Base-by-base conservation (phyloP, 2,888 invertebrate genomes). In the Melanophora roralis region DNA sequence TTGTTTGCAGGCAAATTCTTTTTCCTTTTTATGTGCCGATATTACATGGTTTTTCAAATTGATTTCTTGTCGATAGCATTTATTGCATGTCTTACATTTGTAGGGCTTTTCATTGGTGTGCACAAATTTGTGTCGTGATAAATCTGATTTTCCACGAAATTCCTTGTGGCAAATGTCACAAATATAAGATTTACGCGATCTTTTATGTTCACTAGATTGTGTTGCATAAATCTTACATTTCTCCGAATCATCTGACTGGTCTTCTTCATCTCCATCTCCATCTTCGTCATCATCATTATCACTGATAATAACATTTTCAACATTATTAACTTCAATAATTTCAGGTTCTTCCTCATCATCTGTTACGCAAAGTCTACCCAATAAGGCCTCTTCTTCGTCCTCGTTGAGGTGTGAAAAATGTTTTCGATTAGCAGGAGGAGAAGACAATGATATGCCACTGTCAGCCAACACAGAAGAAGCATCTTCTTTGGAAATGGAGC, bases 101-200 rank as follows among this genome's bases (percentile, higher is more conserved):
- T 92, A 93, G 0, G 93, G 94, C 53, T 93, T 91, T 83, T 93
- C 91, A 81, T 93, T 92, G 0, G 93, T 92, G 86, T 95, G 95
- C 23, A 92, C 91, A 64, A 93, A 91, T 81, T 92, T 90, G 86
- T 95, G 95, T 84, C 94, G 93, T 53, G 92, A 91, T 76, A 95
- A 89, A 84, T 94, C 93, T 79, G 93, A 92, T 83, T 92, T 92
- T 64, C 92, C 92, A 60, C 91, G 90, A 86, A 94, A 95, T 49
- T 90, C 90, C 89, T 93, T 94, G 2, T 91, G 87, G 85, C 95
- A 95, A 73, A 92, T 89, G 69, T 92, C 91, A 89, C 95, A 95
- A 77, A 90, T 86, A 83, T 91, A 91, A 64, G 90, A 90, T 71
- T 91, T 90, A 23, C 87, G 85, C 2, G 16, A 11, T 14, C 77